Percentiles rank a stretch among this genome's conserved stretches.
Evolutionary conservation across 2,888 invertebrate genomes (phyloP).

Genomic region (Listrodromus nycthemerus): DNA sequence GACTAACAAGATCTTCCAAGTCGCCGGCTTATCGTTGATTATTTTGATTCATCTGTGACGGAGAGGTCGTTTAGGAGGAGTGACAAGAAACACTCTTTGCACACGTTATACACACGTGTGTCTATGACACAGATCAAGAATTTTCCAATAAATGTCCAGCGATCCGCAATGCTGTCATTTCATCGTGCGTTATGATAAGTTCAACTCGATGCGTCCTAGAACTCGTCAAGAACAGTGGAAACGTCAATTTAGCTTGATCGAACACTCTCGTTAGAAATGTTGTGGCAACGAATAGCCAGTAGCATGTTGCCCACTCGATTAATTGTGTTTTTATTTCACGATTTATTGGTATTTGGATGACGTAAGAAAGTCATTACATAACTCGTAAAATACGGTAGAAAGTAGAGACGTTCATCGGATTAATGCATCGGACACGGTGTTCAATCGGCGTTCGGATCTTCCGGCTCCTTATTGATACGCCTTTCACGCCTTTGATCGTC

Average conservation of each 20-base stretch:
- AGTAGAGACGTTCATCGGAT: neutral
- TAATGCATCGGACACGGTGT: neutral
- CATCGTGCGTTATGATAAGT: neutral
- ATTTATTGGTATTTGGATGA: constrained; percentile 1
- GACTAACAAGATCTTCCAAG: neutral
- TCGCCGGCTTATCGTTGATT: neutral
- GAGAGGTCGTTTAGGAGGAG: neutral
- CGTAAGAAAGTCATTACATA: neutral
- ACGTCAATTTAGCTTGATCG: constrained; percentile 22
- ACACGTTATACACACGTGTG: too few relatives aligned
- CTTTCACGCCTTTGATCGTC: constrained; percentile 27
- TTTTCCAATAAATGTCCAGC: constrained; percentile 41
- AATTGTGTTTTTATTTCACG: neutral
- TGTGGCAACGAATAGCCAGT: constrained; percentile 11
- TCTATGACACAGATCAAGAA: constrained; percentile 55
- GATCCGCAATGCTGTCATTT: constrained; percentile 23
- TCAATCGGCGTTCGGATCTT: neutral
- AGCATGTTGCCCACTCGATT: constrained; percentile 1
- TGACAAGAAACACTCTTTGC: neutral
- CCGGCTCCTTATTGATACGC: neutral
- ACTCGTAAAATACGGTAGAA: neutral
- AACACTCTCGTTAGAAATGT: neutral
- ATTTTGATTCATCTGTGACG: neutral
- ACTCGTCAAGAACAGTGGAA: neutral
- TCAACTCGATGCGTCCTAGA: constrained; percentile 3